Conservation (phyloP, 2,888 invertebrate genomes). For the Phalera bucephala region DNA sequence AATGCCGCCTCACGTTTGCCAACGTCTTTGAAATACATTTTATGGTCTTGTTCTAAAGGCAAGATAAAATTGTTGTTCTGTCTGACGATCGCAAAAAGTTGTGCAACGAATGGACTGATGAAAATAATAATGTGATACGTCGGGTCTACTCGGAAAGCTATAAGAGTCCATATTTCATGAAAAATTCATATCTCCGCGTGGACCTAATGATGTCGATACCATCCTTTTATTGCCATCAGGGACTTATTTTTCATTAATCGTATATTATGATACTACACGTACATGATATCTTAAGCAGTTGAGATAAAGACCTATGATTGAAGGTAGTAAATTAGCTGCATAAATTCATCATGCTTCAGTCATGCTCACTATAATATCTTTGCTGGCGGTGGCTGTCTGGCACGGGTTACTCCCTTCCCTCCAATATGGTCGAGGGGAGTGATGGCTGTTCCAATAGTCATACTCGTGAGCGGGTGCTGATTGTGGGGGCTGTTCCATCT, state of each 20-base stretch:
- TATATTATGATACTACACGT: constrained; percentile 57
- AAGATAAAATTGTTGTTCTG: constrained; percentile 59
- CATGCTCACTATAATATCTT: too few relatives aligned
- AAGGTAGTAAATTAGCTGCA: too few relatives aligned
- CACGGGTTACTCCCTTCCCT: too few relatives aligned
- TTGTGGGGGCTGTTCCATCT: too few relatives aligned
- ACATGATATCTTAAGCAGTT: constrained; percentile 25
- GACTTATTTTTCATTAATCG: constrained; percentile 75
- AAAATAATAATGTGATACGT: constrained; percentile 59
- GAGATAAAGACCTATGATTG: too few relatives aligned
- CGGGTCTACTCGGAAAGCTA: constrained; percentile 52
- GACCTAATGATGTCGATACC: constrained; percentile 75
- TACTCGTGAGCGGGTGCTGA: too few relatives aligned
- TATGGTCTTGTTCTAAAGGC: constrained; percentile 51
- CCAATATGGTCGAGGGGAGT: too few relatives aligned
- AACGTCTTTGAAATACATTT: constrained; percentile 46
- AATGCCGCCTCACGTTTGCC: constrained; percentile 52
- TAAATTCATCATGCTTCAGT: too few relatives aligned
- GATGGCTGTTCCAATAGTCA: too few relatives aligned
- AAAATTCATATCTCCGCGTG: constrained; percentile 74
- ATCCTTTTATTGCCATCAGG: constrained; percentile 71
- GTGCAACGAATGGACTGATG: constrained; percentile 52
- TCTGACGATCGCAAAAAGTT: constrained; percentile 55
- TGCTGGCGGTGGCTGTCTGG: too few relatives aligned
- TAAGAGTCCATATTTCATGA: constrained; percentile 75